Base-by-base conservation (phyloP, 2,797 vertebrate species). In the Remorina albescens region DNA sequence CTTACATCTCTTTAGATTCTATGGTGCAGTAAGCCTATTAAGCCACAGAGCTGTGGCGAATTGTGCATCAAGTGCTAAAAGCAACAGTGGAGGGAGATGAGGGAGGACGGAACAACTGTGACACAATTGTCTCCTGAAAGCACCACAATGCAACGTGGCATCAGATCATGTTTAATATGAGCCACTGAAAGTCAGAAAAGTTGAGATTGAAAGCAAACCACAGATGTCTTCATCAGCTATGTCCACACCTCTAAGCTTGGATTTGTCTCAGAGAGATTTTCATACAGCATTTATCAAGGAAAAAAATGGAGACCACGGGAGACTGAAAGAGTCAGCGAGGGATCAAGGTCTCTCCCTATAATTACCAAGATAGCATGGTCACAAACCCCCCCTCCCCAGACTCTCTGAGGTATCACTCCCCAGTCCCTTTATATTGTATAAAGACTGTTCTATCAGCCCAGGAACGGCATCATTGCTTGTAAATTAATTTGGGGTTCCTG, bases 401-500 rank as follows among this genome's bases (percentile, higher is more conserved):
- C 87, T 57, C 85, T 81, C 74, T 25, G 67, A 91, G 86, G 88
- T 82, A 81, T 91, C 87, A 78, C 88, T 88, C 84, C 81, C 80
- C n/a, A 61, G 58, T 88, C 87, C 80, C 84, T 88, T 82, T 84
- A 88, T 89, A 86, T 88, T 91, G 89, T 91, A 91, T 80, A 75
- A 89, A 90, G 90, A 91, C 91, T 88, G 89, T 90, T 93, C 87
- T 91, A 92, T 92, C 90, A 88, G 88, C 83, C 42, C 82, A 53
- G 74, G 75, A 87, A 89, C 78, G 85, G 89, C 90, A 88, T 86
- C 89, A 66, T 86, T 87, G 90, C 91, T 93, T 93, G 91, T 93
- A 92, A 93, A 94, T 94, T 93, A 92, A 93, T 93, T 93, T 93
- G 89, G 91, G 87, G 77, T 86, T 80, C 83, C 89, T 91, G 92